A percentile compares a stretch with the other conserved stretches of the same genome.
Evolutionary conservation across 2,113 vertebrate genomes (phyloP).

Genomic region (Fregata magnificens): DNA sequence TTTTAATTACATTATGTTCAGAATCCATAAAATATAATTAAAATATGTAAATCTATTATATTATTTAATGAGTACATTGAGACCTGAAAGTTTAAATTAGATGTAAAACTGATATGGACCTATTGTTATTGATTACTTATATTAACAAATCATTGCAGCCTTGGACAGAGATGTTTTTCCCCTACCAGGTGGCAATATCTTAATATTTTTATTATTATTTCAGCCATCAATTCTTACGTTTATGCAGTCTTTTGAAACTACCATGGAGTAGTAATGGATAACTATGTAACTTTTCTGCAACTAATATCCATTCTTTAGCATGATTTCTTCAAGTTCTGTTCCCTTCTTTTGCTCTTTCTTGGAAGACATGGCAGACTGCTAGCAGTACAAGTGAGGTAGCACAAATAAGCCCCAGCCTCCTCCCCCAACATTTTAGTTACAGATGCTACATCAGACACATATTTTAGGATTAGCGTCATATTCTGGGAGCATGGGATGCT

Average conservation of each 20-base stretch:
- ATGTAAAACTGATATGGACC: constrained; percentile 71
- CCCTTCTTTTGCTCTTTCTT: not conserved
- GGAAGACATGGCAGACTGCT: not conserved
- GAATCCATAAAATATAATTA: constrained; percentile 80
- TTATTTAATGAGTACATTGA: constrained; percentile 75
- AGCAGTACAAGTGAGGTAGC: not conserved
- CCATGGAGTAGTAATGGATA: not conserved
- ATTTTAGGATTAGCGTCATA: not conserved
- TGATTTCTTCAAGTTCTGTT: not conserved
- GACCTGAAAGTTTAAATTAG: constrained; percentile 74
- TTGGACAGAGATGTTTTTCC: not conserved
- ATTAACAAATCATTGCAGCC: constrained; percentile 64
- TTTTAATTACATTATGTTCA: constrained; percentile 74
- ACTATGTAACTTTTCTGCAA: not conserved
- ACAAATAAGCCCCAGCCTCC: not conserved
- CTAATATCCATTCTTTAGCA: not conserved
- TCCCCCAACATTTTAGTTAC: not conserved
- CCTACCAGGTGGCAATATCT: not conserved
- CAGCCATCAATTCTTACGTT: not conserved
- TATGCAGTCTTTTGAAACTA: not conserved
- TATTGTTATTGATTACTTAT: constrained; percentile 67
- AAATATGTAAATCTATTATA: constrained; percentile 80
- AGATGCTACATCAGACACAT: not conserved
- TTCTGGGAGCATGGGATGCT: not conserved
- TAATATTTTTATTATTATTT: not conserved